These are phyloP conservation scores for Pempheris klunzingeri DNA, from an alignment of 2,797 vertebrate species.

Conservation along the genomic window DNA sequence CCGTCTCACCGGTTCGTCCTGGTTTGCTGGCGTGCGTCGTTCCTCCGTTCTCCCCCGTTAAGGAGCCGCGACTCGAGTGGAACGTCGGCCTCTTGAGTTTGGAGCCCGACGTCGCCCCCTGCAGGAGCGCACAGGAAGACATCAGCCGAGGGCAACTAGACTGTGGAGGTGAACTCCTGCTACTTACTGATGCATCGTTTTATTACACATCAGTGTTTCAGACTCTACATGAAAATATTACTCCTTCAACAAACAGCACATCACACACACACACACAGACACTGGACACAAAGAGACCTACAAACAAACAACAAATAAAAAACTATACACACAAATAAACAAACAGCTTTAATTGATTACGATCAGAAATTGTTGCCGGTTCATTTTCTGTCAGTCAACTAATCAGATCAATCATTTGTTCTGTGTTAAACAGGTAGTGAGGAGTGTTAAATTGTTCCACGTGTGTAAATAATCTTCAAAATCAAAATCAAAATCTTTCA, in stretches of 20 bases:
- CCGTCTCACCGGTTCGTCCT: slow-evolving; percentile 87
- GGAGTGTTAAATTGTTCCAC: no score
- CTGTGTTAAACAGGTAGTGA: no score
- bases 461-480: no score
- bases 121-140: slow-evolving; percentile 50
- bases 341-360: not conserved
- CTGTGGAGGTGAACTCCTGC: not conserved
- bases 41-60: slow-evolving; percentile 95
- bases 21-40: slow-evolving; percentile 90
- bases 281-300: slow-evolving; percentile 1
- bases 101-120: slow-evolving; percentile 92
- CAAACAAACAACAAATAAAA: slow-evolving; percentile 12
- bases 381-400: not conserved
- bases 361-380: no score
- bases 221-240: not conserved
- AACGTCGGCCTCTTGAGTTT: slow-evolving; percentile 95
- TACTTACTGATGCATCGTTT: not conserved
- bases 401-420: not conserved
- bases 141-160: slow-evolving; percentile 13
- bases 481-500: not conserved
- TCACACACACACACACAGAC: not conserved
- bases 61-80: slow-evolving; percentile 96
- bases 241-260: not conserved
- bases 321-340: not conserved
- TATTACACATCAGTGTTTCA: not conserved